A percentile compares a stretch with the other conserved stretches of the same genome.
Conservation (phyloP, 2,113 vertebrate species). For the Mobula birostris region DNA sequence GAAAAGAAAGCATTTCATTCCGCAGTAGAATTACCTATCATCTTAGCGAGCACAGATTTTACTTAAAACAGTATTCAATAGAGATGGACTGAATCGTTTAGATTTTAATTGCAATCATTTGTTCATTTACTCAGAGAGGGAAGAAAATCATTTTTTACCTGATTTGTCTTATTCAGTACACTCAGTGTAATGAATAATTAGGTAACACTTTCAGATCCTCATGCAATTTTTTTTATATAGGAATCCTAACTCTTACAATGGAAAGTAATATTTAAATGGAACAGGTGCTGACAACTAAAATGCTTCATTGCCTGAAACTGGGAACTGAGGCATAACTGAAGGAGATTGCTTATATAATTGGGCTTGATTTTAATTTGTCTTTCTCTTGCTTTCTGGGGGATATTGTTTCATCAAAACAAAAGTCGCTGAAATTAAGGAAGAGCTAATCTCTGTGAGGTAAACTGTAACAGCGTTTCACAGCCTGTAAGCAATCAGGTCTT, state of each 20-base stretch:
- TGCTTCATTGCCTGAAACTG: background rate
- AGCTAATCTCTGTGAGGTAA: background rate
- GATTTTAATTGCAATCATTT: slow-evolving; percentile 7
- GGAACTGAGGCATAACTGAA: slow-evolving; percentile 6
- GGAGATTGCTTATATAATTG: background rate
- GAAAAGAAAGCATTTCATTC: background rate
- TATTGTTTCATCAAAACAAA: background rate
- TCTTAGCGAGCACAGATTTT: background rate
- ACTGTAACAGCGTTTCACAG: background rate
- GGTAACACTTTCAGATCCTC: background rate
- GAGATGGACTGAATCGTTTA: background rate
- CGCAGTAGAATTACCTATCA: background rate
- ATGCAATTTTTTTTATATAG: background rate
- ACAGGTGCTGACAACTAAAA: slow-evolving; percentile 21
- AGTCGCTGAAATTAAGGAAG: background rate
- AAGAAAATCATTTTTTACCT: background rate
- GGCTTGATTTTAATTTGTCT: background rate
- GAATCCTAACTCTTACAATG: background rate
- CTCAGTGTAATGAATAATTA: slow-evolving; percentile 10
- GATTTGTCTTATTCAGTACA: background rate
- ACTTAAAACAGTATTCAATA: background rate
- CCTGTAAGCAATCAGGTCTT: background rate
- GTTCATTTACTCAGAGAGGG: background rate
- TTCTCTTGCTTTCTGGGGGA: background rate
- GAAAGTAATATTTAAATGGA: background rate